phyloP scores from a whole-genome alignment of 1,140 invertebrate species.

The Venturia canescens region DNA sequence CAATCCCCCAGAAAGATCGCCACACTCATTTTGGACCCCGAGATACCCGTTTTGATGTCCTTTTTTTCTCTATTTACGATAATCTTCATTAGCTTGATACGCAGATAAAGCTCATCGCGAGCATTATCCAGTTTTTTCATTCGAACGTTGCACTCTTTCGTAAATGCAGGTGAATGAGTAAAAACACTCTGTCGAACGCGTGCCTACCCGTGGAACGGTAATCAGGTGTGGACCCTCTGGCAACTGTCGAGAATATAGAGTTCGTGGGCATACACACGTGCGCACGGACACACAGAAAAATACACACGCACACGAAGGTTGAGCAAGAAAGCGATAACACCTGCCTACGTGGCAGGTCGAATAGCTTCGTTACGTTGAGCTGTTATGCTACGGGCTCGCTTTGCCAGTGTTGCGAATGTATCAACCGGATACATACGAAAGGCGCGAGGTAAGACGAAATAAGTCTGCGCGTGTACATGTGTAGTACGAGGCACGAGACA shows the following conservation, averaged over 20 bases:
- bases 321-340: conserved; percentile 40
- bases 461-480: neutral
- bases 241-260: conserved; percentile 14
- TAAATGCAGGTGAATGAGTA: conserved; percentile 25
- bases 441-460: neutral
- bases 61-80: no score
- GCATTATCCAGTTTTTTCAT: neutral
- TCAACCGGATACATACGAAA: conserved; percentile 18
- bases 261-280: no score
- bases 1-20: no score
- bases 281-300: no score
- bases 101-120: neutral
- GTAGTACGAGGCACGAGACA: conserved; percentile 34
- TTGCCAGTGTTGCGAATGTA: neutral
- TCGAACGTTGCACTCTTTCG: neutral
- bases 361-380: neutral
- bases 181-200: conserved; percentile 38
- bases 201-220: conserved; percentile 37
- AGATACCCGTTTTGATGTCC: no score
- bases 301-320: neutral
- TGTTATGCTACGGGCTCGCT: neutral
- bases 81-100: no score
- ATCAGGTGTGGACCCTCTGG: conserved; percentile 43
- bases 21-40: no score
- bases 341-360: conserved; percentile 41